Evolutionary conservation across 2,888 invertebrate genomes (phyloP), one percentile per base, ranked within the genome.

Genomic region (Leucania comma): DNA sequence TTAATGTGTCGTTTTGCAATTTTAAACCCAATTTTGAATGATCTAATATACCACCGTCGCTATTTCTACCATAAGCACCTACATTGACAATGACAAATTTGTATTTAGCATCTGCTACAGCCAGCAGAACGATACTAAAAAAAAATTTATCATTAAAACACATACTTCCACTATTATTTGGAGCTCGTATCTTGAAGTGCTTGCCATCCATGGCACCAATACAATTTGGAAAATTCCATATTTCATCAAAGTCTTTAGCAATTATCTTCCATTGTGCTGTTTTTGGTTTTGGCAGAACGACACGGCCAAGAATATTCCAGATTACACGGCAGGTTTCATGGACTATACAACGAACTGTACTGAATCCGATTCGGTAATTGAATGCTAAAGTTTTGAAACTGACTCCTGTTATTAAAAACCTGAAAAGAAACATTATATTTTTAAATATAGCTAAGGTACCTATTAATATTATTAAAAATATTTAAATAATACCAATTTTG

Each of bases 401-500:
- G 63, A 66, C 69, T 74, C 72, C 74, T 72, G 80, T 80, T 48
- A 72, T 80, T 72, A 80, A 67, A 77, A 58, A 24, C 38, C 38
- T 38, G 24, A 58, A 58, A 58, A 24, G 24, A 58, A 71, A 20
- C 20, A 46, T n/a, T 62, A 68, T 68, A 62, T 56, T 68, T 68
- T 68, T 78, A 73, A 74, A 78, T 72, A 69, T 72, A 76, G 75
- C 75, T 68, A 72, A 76, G 72, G 66, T 72, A 76, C 75, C 61
- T 75, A 75, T 74, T 74, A 63, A 74, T 69, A 20, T 42, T 42
- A 42, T 42, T 42, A 42, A 42, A 42, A 42, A 42, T 42, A 42
- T 42, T 56, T 56, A 56, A 56, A 56, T 56, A 56, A 32, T 56
- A 56, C 56, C 56, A 68, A 68, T 64, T 68, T 68, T 68, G 65